A percentile compares a stretch with the other conserved stretches of the same genome.
Conservation (phyloP, 2,888 invertebrate species). For the Hyles lineata region DNA sequence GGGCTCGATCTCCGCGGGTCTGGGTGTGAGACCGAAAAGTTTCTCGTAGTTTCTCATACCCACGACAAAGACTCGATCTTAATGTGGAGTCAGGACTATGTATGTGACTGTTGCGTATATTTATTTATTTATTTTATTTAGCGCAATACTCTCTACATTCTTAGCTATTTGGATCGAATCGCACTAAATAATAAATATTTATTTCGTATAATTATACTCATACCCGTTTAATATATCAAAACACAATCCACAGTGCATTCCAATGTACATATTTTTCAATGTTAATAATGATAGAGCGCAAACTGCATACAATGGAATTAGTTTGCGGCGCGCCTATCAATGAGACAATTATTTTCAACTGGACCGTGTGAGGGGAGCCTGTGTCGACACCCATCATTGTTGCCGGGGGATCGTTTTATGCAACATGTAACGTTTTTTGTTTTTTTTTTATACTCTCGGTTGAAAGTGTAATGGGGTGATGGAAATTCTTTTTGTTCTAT, state of each 20-base stretch:
- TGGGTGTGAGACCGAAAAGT: too few relatives aligned
- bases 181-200: too few relatives aligned
- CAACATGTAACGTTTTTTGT: conserved; percentile 34
- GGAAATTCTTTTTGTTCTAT: not conserved
- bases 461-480: conserved; percentile 6
- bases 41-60: too few relatives aligned
- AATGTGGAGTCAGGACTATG: too few relatives aligned
- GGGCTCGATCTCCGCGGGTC: too few relatives aligned
- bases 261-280: conserved; percentile 4
- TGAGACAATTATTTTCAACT: conserved; percentile 81
- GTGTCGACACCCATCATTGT: conserved; percentile 71
- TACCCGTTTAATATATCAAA: not conserved
- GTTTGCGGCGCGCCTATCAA: conserved; percentile 69
- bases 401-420: conserved; percentile 51
- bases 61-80: too few relatives aligned
- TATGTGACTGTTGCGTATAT: too few relatives aligned
- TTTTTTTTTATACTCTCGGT: conserved; percentile 23
- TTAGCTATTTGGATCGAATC: too few relatives aligned
- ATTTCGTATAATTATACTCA: too few relatives aligned
- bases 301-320: conserved; percentile 30
- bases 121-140: too few relatives aligned
- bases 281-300: conserved; percentile 12
- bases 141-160: too few relatives aligned
- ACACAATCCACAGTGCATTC: not conserved
- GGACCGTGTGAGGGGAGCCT: conserved; percentile 64